Base-by-base conservation (phyloP, 1,140 invertebrate species). In the Nymphalis io region DNA sequence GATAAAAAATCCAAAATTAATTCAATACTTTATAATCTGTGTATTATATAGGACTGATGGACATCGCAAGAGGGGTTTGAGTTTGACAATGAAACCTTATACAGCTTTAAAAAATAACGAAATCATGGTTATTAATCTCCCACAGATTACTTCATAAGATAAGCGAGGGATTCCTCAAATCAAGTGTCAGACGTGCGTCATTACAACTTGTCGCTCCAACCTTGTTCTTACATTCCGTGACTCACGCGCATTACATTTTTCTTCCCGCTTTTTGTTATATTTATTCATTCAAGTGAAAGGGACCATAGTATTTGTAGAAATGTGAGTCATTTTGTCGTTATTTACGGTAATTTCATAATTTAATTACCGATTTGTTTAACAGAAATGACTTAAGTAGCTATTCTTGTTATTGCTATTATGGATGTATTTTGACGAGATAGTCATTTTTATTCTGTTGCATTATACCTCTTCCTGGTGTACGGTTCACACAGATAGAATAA, bases 141-240 rank as follows among this genome's bases (percentile, higher is more conserved):
- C 46, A 51, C 0, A 44, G 51, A 55, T 53, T 51, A 38, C n/a
- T 23, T 60, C 21, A 60, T 44, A 18, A 60, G 77, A 80, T 78
- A 74, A 73, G 21, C 12, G 69, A 72, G 70, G 70, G 75, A 69
- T 70, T 76, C 72, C 68, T 57, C 63, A 58, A 73, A 73, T 78
- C 75, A 63, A 73, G 68, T 75, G 76, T 78, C 75, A 75, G 48
- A 66, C 60, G 76, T 80, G 78, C 78, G 66, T 80, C 78, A 80
- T 60, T 70, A 70, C 38, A 60, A 77, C 39, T 67, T 33, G 64
- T 73, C 72, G 70, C 48, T 66, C 61, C 67, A 72, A 70, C 72
- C 55, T 76, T 69, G 70, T 73, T 63, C 66, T 46, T 70, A 20
- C 57, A 59, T 70, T 61, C 69, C 40, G 20, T 80, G 80, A 85